These are phyloP conservation scores for Craniophora ligustri DNA, from an alignment of 2,888 invertebrate genomes.

Conservation along the genomic window DNA sequence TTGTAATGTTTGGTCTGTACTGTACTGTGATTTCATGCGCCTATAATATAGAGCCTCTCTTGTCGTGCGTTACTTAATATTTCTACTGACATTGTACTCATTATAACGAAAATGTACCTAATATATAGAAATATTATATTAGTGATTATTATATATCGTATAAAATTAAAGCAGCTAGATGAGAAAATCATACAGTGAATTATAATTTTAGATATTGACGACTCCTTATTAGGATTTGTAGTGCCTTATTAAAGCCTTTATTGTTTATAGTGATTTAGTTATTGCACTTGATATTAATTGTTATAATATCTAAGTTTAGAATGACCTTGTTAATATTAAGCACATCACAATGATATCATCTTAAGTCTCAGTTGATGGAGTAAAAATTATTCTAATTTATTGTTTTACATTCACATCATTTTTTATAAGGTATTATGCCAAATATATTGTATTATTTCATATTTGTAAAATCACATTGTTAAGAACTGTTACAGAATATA, in stretches of 20 bases:
- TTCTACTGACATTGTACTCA: slow-evolving; percentile 32
- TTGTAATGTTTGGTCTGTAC: slow-evolving; percentile 51
- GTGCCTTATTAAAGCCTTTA: slow-evolving; percentile 69
- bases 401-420: slow-evolving; percentile 72
- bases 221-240: slow-evolving; percentile 75
- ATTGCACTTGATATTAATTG: slow-evolving; percentile 56
- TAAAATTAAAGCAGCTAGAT: slow-evolving; percentile 63
- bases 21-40: slow-evolving; percentile 58
- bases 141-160: slow-evolving; percentile 45
- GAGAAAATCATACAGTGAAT: slow-evolving; percentile 43
- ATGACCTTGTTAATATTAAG: slow-evolving; percentile 54
- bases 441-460: slow-evolving; percentile 83
- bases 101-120: slow-evolving; percentile 49
- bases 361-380: slow-evolving; percentile 48
- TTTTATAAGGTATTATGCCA: slow-evolving; percentile 85
- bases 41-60: slow-evolving; percentile 30
- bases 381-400: slow-evolving; percentile 67
- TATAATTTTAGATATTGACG: slow-evolving; percentile 51
- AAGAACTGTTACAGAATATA: slow-evolving; percentile 86
- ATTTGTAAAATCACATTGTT: slow-evolving; percentile 85
- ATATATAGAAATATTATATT: slow-evolving; percentile 38
- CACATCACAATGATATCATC: slow-evolving; percentile 72
- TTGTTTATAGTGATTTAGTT: slow-evolving; percentile 51
- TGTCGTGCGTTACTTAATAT: slow-evolving; percentile 37
- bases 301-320: slow-evolving; percentile 47